Percentiles rank a stretch among this genome's conserved stretches.
Conservation (phyloP, 1,140 invertebrate genomes). For the Pseudachorutes palmiensis region DNA sequence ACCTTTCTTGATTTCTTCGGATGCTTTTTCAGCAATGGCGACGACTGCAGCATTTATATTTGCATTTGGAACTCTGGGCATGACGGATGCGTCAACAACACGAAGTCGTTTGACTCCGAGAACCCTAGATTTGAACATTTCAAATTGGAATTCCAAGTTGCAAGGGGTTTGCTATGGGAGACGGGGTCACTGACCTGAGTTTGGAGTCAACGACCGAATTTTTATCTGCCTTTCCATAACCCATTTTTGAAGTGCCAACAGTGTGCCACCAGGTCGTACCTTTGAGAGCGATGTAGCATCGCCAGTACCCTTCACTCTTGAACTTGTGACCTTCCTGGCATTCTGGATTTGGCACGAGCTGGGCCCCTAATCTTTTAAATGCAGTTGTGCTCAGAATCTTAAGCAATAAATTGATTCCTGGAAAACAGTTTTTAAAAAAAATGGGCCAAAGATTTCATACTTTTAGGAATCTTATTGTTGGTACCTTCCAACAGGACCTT, state of each 20-base stretch:
- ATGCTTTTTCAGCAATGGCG: too few species aligned
- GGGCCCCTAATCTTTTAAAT: conserved; percentile 39
- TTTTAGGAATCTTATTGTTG: not conserved
- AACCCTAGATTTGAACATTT: too few species aligned
- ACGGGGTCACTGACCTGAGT: too few species aligned
- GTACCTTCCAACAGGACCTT: not conserved
- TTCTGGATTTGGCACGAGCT: conserved; percentile 21
- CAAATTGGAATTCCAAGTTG: too few species aligned
- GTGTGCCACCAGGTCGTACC: not conserved
- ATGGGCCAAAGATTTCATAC: not conserved
- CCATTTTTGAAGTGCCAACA: conserved; percentile 1
- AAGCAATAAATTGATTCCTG: conserved; percentile 21
- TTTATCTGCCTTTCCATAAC: not conserved
- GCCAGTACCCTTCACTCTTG: conserved; percentile 39
- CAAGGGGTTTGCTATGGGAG: too few species aligned
- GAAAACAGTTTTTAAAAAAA: not conserved
- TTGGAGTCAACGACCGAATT: conserved; percentile 15
- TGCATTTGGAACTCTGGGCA: too few species aligned
- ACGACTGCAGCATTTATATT: too few species aligned
- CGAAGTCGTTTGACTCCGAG: too few species aligned
- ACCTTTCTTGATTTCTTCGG: too few species aligned
- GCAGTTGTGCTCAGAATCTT: conserved; percentile 40
- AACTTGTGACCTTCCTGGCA: conserved; percentile 39
- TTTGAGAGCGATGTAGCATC: not conserved
- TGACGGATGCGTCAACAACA: too few species aligned